A percentile compares a stretch with the other conserved stretches of the same genome.
phyloP scores from a whole-genome alignment of 2,113 vertebrate species.

The Arenaria interpres region DNA sequence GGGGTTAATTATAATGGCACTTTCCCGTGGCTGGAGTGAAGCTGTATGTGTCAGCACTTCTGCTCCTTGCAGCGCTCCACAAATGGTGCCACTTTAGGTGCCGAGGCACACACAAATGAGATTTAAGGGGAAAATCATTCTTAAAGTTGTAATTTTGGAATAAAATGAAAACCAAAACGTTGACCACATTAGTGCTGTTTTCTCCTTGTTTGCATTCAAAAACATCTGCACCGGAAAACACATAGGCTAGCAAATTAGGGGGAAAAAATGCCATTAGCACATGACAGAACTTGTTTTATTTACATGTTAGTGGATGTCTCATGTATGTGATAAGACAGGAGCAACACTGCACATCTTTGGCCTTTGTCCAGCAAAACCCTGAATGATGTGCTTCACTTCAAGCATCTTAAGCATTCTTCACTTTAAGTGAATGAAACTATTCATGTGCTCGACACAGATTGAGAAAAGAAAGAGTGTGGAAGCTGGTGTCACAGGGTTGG shows the following conservation, averaged over 20 bases:
- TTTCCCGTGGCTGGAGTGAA: slow-evolving; percentile 18
- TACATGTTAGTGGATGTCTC: slow-evolving; percentile 7
- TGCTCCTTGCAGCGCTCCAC: not conserved
- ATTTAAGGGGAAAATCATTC: not conserved
- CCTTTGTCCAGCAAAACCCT: not conserved
- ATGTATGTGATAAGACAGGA: not conserved
- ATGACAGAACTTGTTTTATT: not conserved
- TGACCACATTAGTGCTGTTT: not conserved
- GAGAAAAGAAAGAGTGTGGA: not conserved
- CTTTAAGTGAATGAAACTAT: not conserved
- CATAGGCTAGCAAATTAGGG: not conserved
- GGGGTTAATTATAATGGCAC: not conserved
- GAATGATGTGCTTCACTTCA: not conserved
- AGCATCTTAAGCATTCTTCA: slow-evolving; percentile 4
- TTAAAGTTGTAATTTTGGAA: not conserved
- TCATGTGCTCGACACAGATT: not conserved
- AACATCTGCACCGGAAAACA: not conserved
- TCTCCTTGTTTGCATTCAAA: not conserved
- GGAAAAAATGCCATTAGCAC: not conserved
- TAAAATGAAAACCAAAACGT: not conserved
- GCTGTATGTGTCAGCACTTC: slow-evolving; percentile 48
- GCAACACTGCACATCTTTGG: not conserved
- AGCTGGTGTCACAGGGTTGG: not conserved
- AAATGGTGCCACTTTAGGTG: slow-evolving; percentile 24
- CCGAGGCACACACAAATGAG: slow-evolving; percentile 2